Base-by-base conservation (phyloP, 2,888 invertebrate species). In the Drepana falcataria region DNA sequence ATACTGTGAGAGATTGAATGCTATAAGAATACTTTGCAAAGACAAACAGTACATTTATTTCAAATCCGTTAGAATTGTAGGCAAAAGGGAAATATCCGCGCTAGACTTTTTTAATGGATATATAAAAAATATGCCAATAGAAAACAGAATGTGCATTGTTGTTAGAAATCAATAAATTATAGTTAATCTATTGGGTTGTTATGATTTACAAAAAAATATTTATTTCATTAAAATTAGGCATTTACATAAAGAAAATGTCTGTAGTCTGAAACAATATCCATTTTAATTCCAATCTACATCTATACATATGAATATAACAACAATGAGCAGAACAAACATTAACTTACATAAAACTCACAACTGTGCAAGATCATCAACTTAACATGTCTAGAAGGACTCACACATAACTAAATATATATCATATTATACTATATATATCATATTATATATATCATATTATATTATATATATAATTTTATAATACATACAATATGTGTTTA, bases 61-160 rank as follows among this genome's bases (percentile, higher is more conserved):
- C 56, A 87, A 86, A 63, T 92, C 92, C 65, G 64, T 97, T 55
- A 92, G 93, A 71, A 81, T 97, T 57, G 88, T 93, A 64, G 94
- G 94, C 6, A 95, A 93, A 77, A 94, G 93, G 78, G 87, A 92
- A 68, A 96, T 98, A 93, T 93, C 91, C 52, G 96, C 97, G 2
- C 71, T 84, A 66, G 96, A 97, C 76, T 98, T 98, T 89, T 94
- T 94, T 81, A 97, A 97, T 91, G 98, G 98, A 5, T 98, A 94
- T 82, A 85, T 97, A 40, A 93, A 92, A 72, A 94, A 94, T 85
- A 69, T 79, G 49, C 71, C 82, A 2, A 35, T 66, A 56, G 79
- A 82, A 58, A 79, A 80, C 59, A 79, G 79, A 66, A 65, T 81
- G 60, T 70, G 67, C 66, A 60, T 83, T 81, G 74, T 85, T 69